These are phyloP conservation scores for Cheilosia variabilis DNA, from an alignment of 2,888 invertebrate genomes.

Conservation along the genomic window DNA sequence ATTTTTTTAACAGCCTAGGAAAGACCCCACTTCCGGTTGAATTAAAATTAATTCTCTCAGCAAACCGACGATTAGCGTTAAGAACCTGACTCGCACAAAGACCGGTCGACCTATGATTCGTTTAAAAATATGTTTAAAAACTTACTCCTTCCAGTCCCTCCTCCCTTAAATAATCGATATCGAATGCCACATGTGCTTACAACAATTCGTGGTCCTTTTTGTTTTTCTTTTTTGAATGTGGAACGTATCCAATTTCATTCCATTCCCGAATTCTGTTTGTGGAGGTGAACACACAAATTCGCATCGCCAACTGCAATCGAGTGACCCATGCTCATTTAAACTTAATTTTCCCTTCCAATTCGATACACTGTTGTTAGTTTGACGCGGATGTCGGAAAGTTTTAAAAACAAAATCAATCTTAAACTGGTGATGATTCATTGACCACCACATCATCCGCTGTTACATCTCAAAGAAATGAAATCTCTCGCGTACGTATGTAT, in stretches of 20 bases:
- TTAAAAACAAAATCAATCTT: background rate
- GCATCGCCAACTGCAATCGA: background rate
- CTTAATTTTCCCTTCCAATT: background rate
- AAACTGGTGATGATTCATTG: conserved; percentile 30
- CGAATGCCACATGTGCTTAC: too few relatives aligned
- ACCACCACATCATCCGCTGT: conserved; percentile 42
- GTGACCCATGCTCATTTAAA: too few relatives aligned
- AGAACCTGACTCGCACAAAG: background rate
- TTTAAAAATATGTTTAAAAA: background rate
- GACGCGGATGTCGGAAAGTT: background rate
- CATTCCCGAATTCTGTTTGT: too few relatives aligned
- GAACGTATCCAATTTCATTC: background rate
- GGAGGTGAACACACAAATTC: too few relatives aligned
- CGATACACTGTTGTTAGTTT: background rate
- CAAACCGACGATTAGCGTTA: background rate
- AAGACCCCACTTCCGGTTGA: background rate
- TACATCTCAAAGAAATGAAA: background rate
- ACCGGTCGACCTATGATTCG: background rate
- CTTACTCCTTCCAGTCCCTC: background rate
- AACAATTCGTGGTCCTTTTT: background rate
- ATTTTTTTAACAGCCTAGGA: too few relatives aligned
- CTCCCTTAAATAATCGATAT: background rate
- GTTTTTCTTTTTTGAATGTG: background rate
- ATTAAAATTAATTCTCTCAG: background rate
- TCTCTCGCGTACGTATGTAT: background rate